Conservation (phyloP, 2,888 invertebrate species). For the Alviniconcha strummeri region DNA sequence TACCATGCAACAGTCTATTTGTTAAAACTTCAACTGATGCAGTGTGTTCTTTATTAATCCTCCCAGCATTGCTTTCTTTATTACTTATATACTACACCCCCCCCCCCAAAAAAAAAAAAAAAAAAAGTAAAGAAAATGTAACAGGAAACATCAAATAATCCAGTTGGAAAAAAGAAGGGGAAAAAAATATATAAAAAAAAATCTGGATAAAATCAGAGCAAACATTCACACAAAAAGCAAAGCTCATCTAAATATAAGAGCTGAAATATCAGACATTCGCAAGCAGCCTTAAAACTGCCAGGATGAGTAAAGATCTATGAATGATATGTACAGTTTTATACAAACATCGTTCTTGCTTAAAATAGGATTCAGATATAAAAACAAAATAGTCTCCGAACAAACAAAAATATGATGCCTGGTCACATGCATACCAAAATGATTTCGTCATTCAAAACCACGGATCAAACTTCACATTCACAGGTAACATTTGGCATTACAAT, state of each 20-base stretch:
- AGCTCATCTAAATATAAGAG: neutral
- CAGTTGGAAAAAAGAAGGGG: neutral
- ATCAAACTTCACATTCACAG: too few relatives aligned
- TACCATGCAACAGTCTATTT: too few relatives aligned
- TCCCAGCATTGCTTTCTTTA: neutral
- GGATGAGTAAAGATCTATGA: neutral
- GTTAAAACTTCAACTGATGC: neutral
- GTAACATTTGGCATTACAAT: too few relatives aligned
- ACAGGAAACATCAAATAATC: neutral
- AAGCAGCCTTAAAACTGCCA: neutral
- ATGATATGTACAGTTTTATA: neutral
- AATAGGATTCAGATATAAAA: neutral
- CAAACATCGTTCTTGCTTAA: neutral
- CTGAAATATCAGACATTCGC: neutral
- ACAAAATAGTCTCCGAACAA: neutral
- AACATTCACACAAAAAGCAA: neutral
- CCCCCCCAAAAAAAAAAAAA: neutral
- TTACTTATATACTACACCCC: neutral
- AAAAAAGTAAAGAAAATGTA: neutral
- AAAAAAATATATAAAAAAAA: neutral
- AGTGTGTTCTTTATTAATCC: neutral
- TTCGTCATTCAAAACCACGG: neutral
- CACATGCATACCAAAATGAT: neutral
- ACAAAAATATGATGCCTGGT: neutral
- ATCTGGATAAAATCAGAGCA: neutral